Evolutionary conservation across 2,113 vertebrate species (phyloP), one percentile per base, ranked within the genome.

Genomic region (Psettodes erumei): DNA sequence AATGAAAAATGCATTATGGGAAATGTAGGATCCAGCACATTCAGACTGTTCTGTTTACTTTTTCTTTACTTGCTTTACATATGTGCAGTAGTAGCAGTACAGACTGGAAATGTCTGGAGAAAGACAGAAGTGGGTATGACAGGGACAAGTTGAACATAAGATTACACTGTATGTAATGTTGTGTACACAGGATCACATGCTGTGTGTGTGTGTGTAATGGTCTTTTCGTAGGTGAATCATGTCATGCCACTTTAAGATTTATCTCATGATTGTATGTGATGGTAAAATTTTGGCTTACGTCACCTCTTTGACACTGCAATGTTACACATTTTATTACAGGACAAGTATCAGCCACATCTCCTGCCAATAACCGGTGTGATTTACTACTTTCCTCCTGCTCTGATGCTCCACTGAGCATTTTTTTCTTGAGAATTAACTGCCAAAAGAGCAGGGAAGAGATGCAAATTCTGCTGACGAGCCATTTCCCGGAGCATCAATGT

Each of bases 391-490:
- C 35, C 28, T 42, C 10, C 30, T 42, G 18, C 16, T 45, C 35
- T 13, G 35, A 58, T 1, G 11, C 55, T 40, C 38, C 77, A 18
- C 32, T 2, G 42, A 82, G 59, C 50, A 27, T 84, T 80, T n/a
- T n/a, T n/a, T n/a, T n/a, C 80, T 66, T 54, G 18, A 67, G 32
- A 70, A 60, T 53, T 43, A 82, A 74, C 60, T 62, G 55, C 58
- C 74, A 51, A 73, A 73, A 63, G 47, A 69, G 16, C 23, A 23
- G 50, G 13, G 37, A 80, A 11, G 48, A 67, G 59, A 54, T 33
- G 25, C 58, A 56, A 32, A 78, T 68, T 76, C 54, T 77, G 85
- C 83, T 80, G 86, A 80, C 71, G 16, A 25, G 72, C 33, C 35
- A 21, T 61, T 77, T 86, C 72, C 60, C 56, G 51, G 55, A 28